A percentile compares a stretch with the other conserved stretches of the same genome.
These are phyloP conservation scores for Macrobrachium nipponense DNA, from an alignment of 1,140 invertebrate species.

Conservation along the genomic window DNA sequence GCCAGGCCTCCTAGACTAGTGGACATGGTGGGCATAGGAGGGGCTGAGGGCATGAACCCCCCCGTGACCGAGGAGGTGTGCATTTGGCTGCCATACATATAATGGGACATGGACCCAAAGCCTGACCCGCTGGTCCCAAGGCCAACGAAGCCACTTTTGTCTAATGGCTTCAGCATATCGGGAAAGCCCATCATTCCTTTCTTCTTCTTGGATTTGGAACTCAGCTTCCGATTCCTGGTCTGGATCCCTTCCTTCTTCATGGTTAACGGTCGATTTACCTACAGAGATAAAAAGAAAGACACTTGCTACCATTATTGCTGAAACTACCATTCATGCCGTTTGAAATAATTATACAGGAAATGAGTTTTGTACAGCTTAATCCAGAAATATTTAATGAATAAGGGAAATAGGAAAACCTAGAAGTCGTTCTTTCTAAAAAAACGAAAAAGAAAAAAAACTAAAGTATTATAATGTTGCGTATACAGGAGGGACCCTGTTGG, in stretches of 20 bases:
- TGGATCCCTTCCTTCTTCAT: conserved; percentile 99
- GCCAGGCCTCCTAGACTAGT: conserved; percentile 39
- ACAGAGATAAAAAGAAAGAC: conserved; percentile 67
- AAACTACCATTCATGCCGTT: too few relatives aligned
- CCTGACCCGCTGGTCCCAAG: conserved; percentile 64
- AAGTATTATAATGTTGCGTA: too few relatives aligned
- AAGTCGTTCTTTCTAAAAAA: too few relatives aligned
- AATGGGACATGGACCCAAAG: conserved; percentile 69
- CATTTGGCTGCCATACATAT: conserved; percentile 71
- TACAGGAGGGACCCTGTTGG: too few relatives aligned
- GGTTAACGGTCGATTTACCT: conserved; percentile 96
- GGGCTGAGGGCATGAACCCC: conserved; percentile 67
- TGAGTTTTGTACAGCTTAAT: too few relatives aligned
- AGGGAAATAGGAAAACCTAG: too few relatives aligned
- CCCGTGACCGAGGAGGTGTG: conserved; percentile 66
- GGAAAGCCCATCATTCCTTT: conserved; percentile 78
- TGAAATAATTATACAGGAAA: too few relatives aligned
- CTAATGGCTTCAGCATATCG: conserved; percentile 70
- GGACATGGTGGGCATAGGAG: conserved; percentile 66
- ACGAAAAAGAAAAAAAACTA: too few relatives aligned
- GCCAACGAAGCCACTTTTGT: conserved; percentile 65
- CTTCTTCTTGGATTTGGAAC: conserved; percentile 96
- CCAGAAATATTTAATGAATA: too few relatives aligned
- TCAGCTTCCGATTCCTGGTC: conserved; percentile 94
- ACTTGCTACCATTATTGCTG: too few relatives aligned